These are phyloP conservation scores for Ceyx cyanopectus DNA, from an alignment of 2,113 vertebrate species.

Conservation along the genomic window DNA sequence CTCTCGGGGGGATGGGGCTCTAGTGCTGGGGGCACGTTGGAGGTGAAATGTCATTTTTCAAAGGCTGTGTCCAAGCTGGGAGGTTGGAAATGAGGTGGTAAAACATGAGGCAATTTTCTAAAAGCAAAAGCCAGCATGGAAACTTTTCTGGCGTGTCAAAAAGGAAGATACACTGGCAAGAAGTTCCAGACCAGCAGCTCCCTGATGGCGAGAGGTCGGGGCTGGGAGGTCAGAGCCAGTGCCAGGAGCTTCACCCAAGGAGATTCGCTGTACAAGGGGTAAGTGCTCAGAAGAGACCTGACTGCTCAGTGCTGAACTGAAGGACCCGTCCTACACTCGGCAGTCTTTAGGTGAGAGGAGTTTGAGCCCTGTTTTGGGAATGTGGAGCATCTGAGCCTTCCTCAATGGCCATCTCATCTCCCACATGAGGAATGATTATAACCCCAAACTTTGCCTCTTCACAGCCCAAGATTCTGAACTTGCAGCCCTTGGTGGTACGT, in stretches of 20 bases:
- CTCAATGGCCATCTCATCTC: fast-evolving
- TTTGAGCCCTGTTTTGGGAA: neutral
- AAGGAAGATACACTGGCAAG: neutral
- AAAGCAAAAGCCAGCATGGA: neutral
- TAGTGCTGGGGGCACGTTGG: fast-evolving
- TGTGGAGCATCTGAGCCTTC: neutral
- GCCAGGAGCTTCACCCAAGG: neutral
- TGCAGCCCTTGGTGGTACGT: neutral
- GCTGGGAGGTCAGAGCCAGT: neutral
- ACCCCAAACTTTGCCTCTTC: neutral
- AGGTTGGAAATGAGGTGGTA: neutral
- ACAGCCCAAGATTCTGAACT: neutral
- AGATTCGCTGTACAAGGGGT: fast-evolving
- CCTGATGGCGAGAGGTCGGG: fast-evolving
- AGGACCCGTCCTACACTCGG: fast-evolving
- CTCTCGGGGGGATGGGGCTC: neutral
- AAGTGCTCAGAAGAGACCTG: too few species aligned
- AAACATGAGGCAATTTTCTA: neutral
- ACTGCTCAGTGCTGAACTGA: fast-evolving
- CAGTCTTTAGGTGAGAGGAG: fast-evolving
- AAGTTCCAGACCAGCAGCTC: neutral
- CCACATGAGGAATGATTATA: fast-evolving
- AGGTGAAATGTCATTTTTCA: neutral
- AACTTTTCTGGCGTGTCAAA: neutral
- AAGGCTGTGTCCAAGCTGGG: neutral